Base-by-base conservation (phyloP, 37 sponge, comb jelly and placozoan species). In the Halisarca cf. caerulea region DNA sequence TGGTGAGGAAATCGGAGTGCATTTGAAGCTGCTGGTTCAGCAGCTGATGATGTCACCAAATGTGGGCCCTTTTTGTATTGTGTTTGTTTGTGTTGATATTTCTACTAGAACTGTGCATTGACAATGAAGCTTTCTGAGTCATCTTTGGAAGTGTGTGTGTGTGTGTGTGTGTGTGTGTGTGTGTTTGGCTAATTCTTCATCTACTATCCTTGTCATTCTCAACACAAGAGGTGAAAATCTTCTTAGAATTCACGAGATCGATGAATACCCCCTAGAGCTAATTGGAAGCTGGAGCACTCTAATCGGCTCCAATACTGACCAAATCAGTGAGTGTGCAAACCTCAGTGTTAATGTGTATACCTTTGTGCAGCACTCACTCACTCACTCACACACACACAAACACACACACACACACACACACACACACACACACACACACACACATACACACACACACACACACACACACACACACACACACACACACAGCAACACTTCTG, bases 231-330 rank as follows among this genome's bases (percentile, higher is more conserved):
- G 60, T 28, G 83, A 86, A 66, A 70, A 87, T 18, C 17, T 94
- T 30, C 59, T 69, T 0, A 36, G 83, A 8, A 53, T 93, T n/a
- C 66, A 75, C 21, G 83, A 81, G 35, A 70, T 54, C 38, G 28
- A 51, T 23, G 64, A 87, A 18, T 28, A 89, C 4, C 94, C 92
- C 3, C 69, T 84, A 0, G 59, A 89, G 5, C 94, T 96, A 14
- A 36, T 96, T 43, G 96, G 96, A 7, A 89, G 92, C 71, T 96
- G 96, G 96, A 86, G 79, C 7, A 91, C 95, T 15, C 24, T 82
- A 47, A 80, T 96, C 2, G 96, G 96, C 7, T 38, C 81, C 28
- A 83, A 78, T 34, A 75, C 70, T 45, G 92, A 96, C 62, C 89
- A 91, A 75, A 82, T 91, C 8, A 84, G 92, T 94, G 45, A 40